A percentile compares a stretch with the other conserved stretches of the same genome.
Conservation (phyloP, 2,888 invertebrate species). For the Pandemis cinnamomeana region DNA sequence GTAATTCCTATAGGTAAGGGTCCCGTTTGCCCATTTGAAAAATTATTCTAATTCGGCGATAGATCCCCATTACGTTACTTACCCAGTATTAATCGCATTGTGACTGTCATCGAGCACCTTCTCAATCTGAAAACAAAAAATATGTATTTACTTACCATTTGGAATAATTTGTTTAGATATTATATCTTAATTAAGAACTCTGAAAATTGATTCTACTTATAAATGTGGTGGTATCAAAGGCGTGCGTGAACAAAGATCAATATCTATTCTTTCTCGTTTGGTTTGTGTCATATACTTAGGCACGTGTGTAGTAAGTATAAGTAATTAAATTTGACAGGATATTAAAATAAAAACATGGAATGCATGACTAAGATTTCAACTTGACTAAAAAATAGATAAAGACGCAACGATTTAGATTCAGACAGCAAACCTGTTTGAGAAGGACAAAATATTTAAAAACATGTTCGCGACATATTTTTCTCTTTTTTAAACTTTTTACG, state of each 20-base stretch:
- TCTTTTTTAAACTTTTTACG: conserved; percentile 13
- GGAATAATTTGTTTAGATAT: too few species aligned
- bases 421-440: conserved; percentile 39
- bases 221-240: too few species aligned
- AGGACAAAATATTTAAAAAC: conserved; percentile 40
- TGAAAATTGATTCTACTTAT: too few species aligned
- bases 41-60: neutral
- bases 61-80: conserved; percentile 45
- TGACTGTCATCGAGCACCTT: conserved; percentile 18
- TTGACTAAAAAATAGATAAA: conserved; percentile 21
- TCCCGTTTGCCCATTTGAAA: too few species aligned
- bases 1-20: too few species aligned
- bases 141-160: too few species aligned
- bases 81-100: conserved; percentile 62
- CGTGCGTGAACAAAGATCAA: too few species aligned
- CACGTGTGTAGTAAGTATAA: too few species aligned
- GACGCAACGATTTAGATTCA: conserved; percentile 25
- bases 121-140: conserved; percentile 23
- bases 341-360: neutral
- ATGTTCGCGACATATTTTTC: conserved; percentile 26
- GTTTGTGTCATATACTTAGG: too few species aligned
- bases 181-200: too few species aligned
- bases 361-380: neutral
- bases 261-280: too few species aligned
- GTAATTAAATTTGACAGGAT: neutral